These are phyloP conservation scores for Drosophila funebris DNA, from an alignment of 1,140 invertebrate species.

Conservation along the genomic window DNA sequence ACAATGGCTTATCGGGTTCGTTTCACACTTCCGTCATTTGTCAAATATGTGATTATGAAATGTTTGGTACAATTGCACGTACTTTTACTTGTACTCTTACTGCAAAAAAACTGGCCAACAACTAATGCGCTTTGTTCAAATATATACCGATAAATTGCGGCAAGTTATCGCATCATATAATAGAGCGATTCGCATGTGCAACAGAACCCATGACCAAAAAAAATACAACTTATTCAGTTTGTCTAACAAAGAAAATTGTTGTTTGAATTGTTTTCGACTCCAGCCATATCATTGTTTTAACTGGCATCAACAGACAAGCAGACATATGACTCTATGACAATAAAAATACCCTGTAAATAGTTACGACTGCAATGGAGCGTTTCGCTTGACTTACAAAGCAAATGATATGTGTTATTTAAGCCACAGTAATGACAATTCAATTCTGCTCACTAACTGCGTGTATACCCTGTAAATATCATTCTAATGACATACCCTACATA, in stretches of 20 bases:
- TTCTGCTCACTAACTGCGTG: background rate
- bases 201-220: slow-evolving; percentile 28
- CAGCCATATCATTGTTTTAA: slow-evolving; percentile 69
- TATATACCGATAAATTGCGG: slow-evolving; percentile 29
- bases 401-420: background rate
- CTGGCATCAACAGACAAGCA: slow-evolving; percentile 24
- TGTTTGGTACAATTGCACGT: slow-evolving; percentile 23
- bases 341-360: slow-evolving; percentile 16
- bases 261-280: slow-evolving; percentile 21
- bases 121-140: slow-evolving; percentile 2
- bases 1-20: slow-evolving; percentile 10
- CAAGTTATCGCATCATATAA: slow-evolving; percentile 11
- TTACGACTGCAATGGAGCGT: background rate
- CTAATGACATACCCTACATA: too few relatives aligned
- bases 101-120: slow-evolving; percentile 13
- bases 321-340: background rate
- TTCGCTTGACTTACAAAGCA: background rate
- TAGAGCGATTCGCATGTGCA: slow-evolving; percentile 19
- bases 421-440: background rate
- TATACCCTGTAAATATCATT: slow-evolving; percentile 4
- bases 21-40: slow-evolving; percentile 31
- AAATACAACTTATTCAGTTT: background rate
- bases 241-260: slow-evolving; percentile 14
- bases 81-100: background rate
- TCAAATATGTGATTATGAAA: slow-evolving; percentile 29